Evolutionary conservation across 2,797 vertebrate genomes (phyloP).

Genomic region (Danio aesculapii): DNA sequence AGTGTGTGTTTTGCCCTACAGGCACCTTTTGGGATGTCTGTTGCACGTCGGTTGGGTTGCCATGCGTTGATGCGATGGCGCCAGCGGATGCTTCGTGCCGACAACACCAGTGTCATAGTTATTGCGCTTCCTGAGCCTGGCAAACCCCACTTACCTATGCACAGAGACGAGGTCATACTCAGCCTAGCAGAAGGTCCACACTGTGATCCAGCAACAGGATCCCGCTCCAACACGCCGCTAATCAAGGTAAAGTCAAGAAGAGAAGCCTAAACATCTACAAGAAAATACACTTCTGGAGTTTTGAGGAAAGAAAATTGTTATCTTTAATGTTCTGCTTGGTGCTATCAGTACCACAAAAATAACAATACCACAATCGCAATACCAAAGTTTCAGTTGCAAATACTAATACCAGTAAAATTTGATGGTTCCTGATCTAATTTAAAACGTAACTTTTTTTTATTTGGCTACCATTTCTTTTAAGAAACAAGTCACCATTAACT

Average conservation of each 20-base stretch:
- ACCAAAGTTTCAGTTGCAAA: neutral
- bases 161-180: conserved; percentile 87
- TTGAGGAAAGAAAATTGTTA: neutral
- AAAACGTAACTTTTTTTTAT: too few relatives aligned
- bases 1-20: conserved; percentile 57
- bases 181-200: conserved; percentile 88
- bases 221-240: conserved; percentile 83
- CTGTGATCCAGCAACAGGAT: conserved; percentile 81
- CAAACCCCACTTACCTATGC: conserved; percentile 75
- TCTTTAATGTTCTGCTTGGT: neutral
- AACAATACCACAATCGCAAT: neutral
- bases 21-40: conserved; percentile 90
- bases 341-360: neutral
- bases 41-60: conserved; percentile 89
- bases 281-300: neutral
- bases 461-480: too few relatives aligned
- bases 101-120: conserved; percentile 96
- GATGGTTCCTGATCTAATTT: neutral
- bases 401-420: neutral
- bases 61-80: conserved; percentile 92
- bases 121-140: conserved; percentile 86
- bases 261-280: neutral
- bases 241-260: conserved; percentile 51
- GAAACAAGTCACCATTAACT: too few relatives aligned
- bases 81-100: conserved; percentile 94